A percentile compares a stretch with the other conserved stretches of the same genome.
Conservation (phyloP, 1,140 invertebrate species). For the Drosophila jambulina region DNA sequence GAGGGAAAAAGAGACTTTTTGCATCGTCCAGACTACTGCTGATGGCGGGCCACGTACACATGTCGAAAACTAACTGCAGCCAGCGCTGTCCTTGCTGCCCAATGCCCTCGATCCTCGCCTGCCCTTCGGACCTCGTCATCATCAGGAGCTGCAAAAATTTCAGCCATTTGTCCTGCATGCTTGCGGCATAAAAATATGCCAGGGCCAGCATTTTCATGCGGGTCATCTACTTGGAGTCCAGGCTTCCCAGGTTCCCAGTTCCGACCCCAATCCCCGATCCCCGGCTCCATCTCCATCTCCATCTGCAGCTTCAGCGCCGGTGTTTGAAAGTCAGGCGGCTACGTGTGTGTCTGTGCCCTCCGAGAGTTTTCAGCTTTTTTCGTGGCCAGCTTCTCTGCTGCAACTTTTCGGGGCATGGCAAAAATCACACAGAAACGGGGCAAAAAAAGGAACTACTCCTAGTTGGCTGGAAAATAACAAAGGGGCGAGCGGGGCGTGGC, state of each 20-base stretch:
- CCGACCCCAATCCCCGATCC: background rate
- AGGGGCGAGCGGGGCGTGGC: conserved; percentile 16
- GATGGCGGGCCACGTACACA: conserved; percentile 77
- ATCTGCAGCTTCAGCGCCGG: conserved; percentile 33
- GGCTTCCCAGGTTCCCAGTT: conserved; percentile 16
- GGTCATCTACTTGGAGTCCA: conserved; percentile 67
- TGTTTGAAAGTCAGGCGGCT: conserved; percentile 71
- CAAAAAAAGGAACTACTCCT: conserved; percentile 53
- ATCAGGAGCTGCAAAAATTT: conserved; percentile 82
- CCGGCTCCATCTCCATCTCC: conserved; percentile 8
- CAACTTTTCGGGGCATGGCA: conserved; percentile 62
- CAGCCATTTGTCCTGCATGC: conserved; percentile 83
- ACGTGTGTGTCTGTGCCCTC: conserved; percentile 45
- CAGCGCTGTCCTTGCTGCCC: conserved; percentile 28
- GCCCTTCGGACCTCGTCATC: conserved; percentile 62
- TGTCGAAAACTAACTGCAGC: conserved; percentile 79
- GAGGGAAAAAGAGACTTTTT: conserved; percentile 35
- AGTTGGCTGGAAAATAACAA: conserved; percentile 47
- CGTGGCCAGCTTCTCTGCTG: conserved; percentile 43
- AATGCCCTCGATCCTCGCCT: background rate
- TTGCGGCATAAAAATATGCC: conserved; percentile 84
- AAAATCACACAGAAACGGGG: conserved; percentile 66
- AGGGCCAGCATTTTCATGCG: conserved; percentile 83
- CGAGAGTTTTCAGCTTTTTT: conserved; percentile 52
- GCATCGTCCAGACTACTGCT: conserved; percentile 41